Base-by-base conservation (phyloP, 2,888 invertebrate genomes). In the Nomada flava region DNA sequence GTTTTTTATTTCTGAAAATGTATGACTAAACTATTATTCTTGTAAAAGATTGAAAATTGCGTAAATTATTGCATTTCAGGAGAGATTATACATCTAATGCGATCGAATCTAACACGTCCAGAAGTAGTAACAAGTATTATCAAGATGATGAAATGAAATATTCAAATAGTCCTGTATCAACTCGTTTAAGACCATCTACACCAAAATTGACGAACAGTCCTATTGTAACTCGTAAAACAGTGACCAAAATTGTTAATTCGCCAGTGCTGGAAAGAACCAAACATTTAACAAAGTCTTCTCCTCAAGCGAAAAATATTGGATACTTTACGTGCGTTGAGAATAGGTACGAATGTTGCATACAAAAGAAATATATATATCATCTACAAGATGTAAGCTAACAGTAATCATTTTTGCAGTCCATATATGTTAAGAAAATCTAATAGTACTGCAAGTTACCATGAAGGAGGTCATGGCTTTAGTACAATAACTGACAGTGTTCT, bases 261-360 rank as follows among this genome's bases (percentile, higher is more conserved):
- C 89, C 91, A n/a, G 83, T 87, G 50, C 83, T 90, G 52, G 91
- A 91, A 42, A 89, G 88, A 85, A 85, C 91, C 69, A 91, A 90
- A 69, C 86, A 89, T 69, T 79, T 90, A 59, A 71, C 81, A 7
- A 91, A 91, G 63, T 76, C 88, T 57, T 83, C 85, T 47, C 75
- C 85, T 50, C 89, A 90, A 69, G 87, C 89, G 2, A 91, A 90
- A 76, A 92, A 92, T 82, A 86, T 92, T 65, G 92, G 92, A 26
- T 92, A 92, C 74, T 92, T 91, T 78, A 91, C 92, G 26, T 91
- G 92, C 52, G 86, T 90, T n/a, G 92, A 92, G 82, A 92, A 89
- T 71, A 91, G 91, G 91, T 91, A 79, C 1, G 55, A 57, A 55
- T 50, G 53, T 11, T 9, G 20, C 11, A 42, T 62, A 57, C 11